A percentile compares a stretch with the other conserved stretches of the same genome.
Conservation (phyloP, 2,113 vertebrate genomes). For the Sinosuthora webbiana region DNA sequence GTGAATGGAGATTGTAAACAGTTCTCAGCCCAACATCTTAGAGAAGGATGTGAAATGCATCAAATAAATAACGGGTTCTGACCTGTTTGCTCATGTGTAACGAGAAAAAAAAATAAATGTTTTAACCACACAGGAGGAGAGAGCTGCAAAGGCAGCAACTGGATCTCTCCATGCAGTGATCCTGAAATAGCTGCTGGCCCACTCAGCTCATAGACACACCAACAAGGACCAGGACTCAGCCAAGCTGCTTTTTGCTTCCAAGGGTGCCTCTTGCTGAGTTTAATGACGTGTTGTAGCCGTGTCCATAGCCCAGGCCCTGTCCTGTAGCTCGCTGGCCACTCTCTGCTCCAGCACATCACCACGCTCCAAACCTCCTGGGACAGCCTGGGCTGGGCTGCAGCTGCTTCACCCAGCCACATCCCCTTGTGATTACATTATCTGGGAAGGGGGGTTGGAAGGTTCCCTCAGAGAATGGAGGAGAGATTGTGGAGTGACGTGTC, state of each 20-base stretch:
- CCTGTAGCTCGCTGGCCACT: rapidly evolving
- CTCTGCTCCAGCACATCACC: neutral
- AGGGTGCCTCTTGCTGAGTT: neutral
- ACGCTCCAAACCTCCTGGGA: neutral
- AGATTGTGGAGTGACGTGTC: neutral
- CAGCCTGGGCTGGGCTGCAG: neutral
- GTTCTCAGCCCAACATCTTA: neutral
- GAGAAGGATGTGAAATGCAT: neutral
- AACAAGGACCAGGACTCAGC: neutral
- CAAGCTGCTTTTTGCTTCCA: neutral
- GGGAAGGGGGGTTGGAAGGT: neutral
- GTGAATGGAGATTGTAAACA: neutral
- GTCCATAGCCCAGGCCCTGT: neutral
- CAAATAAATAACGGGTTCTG: neutral
- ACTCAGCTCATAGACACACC: neutral
- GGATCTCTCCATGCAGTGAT: neutral
- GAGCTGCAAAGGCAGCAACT: neutral
- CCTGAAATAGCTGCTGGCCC: neutral
- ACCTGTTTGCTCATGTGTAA: neutral
- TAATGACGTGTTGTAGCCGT: neutral
- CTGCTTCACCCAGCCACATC: neutral
- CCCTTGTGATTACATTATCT: rapidly evolving
- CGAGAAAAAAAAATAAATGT: neutral
- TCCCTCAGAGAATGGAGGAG: neutral
- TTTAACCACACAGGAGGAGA: neutral